These are phyloP conservation scores for Diploptera punctata DNA, from an alignment of 2,888 invertebrate genomes.

Conservation along the genomic window DNA sequence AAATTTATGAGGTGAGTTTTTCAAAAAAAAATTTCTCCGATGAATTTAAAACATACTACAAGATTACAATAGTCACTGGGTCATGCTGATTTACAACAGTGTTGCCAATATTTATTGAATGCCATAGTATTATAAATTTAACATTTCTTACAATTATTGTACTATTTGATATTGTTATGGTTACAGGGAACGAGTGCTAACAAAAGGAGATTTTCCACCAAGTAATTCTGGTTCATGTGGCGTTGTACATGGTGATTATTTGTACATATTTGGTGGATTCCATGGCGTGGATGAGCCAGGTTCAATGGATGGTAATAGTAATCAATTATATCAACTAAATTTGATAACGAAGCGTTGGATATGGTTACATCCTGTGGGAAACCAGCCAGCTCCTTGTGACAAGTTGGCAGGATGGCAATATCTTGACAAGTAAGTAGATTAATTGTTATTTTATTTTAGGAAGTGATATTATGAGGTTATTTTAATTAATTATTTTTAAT, in stretches of 20 bases:
- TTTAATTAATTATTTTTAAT: too few relatives aligned
- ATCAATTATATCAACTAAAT: slow-evolving; percentile 45
- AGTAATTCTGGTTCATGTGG: slow-evolving; percentile 46
- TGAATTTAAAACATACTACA: too few relatives aligned
- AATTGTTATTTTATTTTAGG: too few relatives aligned
- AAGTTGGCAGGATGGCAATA: slow-evolving; percentile 48
- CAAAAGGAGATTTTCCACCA: slow-evolving; percentile 46
- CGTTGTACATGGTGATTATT: slow-evolving; percentile 45
- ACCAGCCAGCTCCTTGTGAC: slow-evolving; percentile 46
- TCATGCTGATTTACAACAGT: background rate
- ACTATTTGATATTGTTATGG: background rate
- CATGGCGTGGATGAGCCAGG: background rate
- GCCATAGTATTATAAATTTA: background rate
- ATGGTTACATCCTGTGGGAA: slow-evolving; percentile 44
- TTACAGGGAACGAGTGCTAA: slow-evolving; percentile 40
- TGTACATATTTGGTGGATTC: slow-evolving; percentile 48
- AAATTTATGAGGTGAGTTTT: too few relatives aligned
- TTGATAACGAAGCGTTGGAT: slow-evolving; percentile 46
- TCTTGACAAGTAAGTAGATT: slow-evolving; percentile 46
- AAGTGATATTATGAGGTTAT: too few relatives aligned
- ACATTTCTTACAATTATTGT: background rate
- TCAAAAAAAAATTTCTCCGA: too few relatives aligned
- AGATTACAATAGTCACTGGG: too few relatives aligned
- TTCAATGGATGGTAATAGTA: slow-evolving; percentile 40
- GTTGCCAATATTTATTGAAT: too few relatives aligned